phyloP scores from a whole-genome alignment of 1,140 invertebrate genomes.

The Drosophila kohkoa region DNA sequence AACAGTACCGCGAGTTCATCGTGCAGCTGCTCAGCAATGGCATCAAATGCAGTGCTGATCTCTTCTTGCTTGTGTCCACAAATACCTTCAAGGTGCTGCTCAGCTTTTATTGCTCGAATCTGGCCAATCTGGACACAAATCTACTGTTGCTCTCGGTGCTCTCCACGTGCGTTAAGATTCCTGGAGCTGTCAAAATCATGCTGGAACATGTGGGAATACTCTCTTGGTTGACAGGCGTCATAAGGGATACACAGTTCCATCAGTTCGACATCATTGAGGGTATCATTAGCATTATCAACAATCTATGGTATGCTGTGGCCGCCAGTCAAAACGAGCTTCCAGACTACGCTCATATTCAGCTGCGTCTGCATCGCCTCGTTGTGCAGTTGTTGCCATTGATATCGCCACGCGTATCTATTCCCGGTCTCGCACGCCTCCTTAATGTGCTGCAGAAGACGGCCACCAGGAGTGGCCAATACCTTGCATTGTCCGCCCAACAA shows the following conservation, averaged over 20 bases:
- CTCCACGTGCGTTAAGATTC: slow-evolving; percentile 86
- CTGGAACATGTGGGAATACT: slow-evolving; percentile 88
- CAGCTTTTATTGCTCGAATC: slow-evolving; percentile 85
- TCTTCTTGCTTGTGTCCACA: slow-evolving; percentile 87
- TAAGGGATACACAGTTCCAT: slow-evolving; percentile 75
- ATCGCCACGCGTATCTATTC: slow-evolving; percentile 65
- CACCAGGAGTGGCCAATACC: slow-evolving; percentile 41
- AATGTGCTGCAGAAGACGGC: slow-evolving; percentile 76
- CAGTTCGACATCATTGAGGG: slow-evolving; percentile 83
- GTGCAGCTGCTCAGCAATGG: slow-evolving; percentile 88
- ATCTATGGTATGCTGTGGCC: slow-evolving; percentile 77
- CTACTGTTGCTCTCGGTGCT: slow-evolving; percentile 88
- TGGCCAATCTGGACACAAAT: slow-evolving; percentile 59
- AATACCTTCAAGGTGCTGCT: slow-evolving; percentile 87
- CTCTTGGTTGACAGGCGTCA: slow-evolving; percentile 86
- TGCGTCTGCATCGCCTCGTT: slow-evolving; percentile 62
- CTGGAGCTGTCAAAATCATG: slow-evolving; percentile 87
- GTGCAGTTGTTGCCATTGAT: slow-evolving; percentile 63
- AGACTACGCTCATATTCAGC: slow-evolving; percentile 59
- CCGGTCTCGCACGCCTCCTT: slow-evolving; percentile 61
- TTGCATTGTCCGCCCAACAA: slow-evolving; percentile 41
- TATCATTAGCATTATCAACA: slow-evolving; percentile 79
- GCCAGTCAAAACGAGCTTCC: slow-evolving; percentile 58
- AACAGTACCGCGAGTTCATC: slow-evolving; percentile 88
- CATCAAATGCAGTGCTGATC: slow-evolving; percentile 86